A percentile compares a stretch with the other conserved stretches of the same genome.
Conservation (phyloP, 2,888 invertebrate genomes). For the Orthonychiurus folsomi region DNA sequence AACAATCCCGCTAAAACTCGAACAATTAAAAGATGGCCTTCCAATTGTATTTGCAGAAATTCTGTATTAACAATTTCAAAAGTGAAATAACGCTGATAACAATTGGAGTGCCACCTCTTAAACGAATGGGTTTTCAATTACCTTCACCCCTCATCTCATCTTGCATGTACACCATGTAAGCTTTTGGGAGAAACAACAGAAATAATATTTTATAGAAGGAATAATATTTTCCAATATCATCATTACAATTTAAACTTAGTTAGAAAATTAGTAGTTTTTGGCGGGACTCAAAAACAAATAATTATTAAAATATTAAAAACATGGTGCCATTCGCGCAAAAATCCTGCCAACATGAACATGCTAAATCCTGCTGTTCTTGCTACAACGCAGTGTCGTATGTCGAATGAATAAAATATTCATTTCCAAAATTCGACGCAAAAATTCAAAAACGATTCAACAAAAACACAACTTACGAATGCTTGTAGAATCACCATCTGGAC, state of each 20-base stretch:
- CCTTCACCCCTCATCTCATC: conserved; percentile 40
- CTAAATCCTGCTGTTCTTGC: no score
- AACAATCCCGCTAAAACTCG: no score
- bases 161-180: conserved; percentile 41
- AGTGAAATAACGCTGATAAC: no score
- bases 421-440: not conserved
- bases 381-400: no score
- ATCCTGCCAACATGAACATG: not conserved
- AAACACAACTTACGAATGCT: conserved; percentile 46
- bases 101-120: no score
- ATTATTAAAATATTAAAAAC: conserved; percentile 13
- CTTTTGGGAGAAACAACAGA: conserved; percentile 20
- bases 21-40: no score
- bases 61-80: no score
- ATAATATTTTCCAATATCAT: conserved; percentile 16
- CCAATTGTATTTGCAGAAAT: no score
- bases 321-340: conserved; percentile 4
- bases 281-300: not conserved
- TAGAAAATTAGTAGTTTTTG: conserved; percentile 3
- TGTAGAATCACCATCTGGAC: conserved; percentile 48
- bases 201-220: conserved; percentile 7
- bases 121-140: conserved; percentile 13
- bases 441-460: conserved; percentile 11
- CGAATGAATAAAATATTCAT: not conserved
- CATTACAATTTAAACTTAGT: conserved; percentile 12